These are phyloP conservation scores for Arenaria interpres DNA, from an alignment of 2,113 vertebrate species.

Conservation along the genomic window DNA sequence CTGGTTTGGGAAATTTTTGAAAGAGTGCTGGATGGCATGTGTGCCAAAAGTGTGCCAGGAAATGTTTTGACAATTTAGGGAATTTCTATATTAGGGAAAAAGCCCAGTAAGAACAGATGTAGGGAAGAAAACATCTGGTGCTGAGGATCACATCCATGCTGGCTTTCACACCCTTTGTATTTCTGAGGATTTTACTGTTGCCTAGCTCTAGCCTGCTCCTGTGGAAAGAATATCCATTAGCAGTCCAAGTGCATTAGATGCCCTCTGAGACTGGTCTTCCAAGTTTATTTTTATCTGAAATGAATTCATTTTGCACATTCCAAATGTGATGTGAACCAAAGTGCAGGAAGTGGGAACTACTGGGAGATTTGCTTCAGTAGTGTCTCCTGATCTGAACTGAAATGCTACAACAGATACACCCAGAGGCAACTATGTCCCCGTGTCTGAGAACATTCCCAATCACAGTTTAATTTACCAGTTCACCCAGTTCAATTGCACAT, in stretches of 20 bases:
- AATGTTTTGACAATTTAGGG: neutral
- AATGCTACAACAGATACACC: neutral
- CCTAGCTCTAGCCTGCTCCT: neutral
- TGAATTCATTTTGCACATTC: conserved; percentile 47
- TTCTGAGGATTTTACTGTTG: neutral
- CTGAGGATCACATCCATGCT: neutral
- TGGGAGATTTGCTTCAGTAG: conserved; percentile 1
- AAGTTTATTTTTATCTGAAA: conserved; percentile 61
- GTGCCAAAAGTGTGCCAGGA: conserved; percentile 35
- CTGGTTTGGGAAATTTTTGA: neutral
- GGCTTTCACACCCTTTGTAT: neutral
- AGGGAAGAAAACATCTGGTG: neutral
- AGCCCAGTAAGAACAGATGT: neutral
- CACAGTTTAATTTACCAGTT: conserved; percentile 32
- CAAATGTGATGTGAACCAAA: conserved; percentile 39
- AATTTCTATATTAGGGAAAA: conserved; percentile 19
- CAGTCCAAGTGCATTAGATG: conserved; percentile 20
- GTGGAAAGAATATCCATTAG: conserved; percentile 2
- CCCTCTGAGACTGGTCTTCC: neutral
- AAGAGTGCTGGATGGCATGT: neutral
- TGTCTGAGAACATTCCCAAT: neutral
- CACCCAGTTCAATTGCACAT: conserved; percentile 12
- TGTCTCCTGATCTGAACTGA: neutral
- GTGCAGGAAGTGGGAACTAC: conserved; percentile 9
- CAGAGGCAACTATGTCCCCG: neutral